Conservation (phyloP, 2,888 invertebrate species). For the Tetragnatha montana region DNA sequence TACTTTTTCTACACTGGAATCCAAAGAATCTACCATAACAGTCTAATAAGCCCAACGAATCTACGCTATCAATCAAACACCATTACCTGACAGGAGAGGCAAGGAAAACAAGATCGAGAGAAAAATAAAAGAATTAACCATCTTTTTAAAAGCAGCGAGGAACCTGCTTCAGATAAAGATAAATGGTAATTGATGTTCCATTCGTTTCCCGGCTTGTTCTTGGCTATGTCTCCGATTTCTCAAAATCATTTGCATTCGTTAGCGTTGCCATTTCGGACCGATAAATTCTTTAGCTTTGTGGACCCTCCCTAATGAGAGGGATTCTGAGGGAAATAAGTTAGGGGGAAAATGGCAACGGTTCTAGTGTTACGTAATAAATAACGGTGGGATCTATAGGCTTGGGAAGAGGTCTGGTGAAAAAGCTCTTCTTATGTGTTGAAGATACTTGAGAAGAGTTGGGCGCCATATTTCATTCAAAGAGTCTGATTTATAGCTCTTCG, state of each 20-base stretch:
- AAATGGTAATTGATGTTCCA: neutral
- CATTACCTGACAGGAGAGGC: neutral
- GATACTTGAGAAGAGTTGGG: neutral
- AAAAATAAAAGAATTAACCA: neutral
- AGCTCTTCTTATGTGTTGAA: neutral
- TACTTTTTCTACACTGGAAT: neutral
- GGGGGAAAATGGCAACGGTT: neutral
- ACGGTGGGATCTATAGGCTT: neutral
- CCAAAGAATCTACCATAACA: neutral
- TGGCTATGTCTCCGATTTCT: neutral
- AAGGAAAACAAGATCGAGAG: neutral
- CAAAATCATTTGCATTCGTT: constrained; percentile 25
- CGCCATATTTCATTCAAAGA: neutral
- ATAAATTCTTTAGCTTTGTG: constrained; percentile 21
- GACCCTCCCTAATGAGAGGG: neutral
- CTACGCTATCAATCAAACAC: neutral
- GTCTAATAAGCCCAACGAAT: neutral
- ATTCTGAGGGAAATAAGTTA: neutral
- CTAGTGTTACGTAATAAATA: constrained; percentile 17
- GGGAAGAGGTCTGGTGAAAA: neutral
- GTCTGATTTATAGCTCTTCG: neutral
- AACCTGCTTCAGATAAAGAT: neutral
- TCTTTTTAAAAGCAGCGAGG: constrained; percentile 2
- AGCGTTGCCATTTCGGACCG: neutral
- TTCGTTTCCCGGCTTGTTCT: constrained; percentile 1